A percentile compares a stretch with the other conserved stretches of the same genome.
Evolutionary conservation across 2,888 invertebrate genomes (phyloP).

Genomic region (Cylloceria caligata): DNA sequence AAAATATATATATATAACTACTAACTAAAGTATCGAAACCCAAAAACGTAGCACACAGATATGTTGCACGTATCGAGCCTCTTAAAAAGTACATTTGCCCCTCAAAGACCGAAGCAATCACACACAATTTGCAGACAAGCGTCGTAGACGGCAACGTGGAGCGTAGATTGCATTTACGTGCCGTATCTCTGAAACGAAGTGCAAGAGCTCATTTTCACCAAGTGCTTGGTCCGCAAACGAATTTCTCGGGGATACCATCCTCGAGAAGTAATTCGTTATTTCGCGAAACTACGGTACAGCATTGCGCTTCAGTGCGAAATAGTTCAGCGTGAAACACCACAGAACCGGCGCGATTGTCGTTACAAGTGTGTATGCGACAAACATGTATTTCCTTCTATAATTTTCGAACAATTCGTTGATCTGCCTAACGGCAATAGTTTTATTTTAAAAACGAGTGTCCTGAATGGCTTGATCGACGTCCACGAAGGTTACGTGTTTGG

Average conservation of each 20-base stretch:
- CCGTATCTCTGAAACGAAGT: background rate
- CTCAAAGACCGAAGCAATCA: constrained; percentile 17
- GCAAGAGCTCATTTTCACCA: background rate
- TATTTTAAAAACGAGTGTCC: constrained; percentile 79
- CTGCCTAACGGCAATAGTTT: background rate
- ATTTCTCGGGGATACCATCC: background rate
- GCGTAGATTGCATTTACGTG: constrained; percentile 13
- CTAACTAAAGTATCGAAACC: constrained; percentile 3
- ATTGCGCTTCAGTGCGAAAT: background rate
- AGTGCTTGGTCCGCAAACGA: constrained; percentile 6
- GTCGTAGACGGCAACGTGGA: background rate
- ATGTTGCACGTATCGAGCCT: background rate
- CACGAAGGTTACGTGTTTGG: constrained; percentile 83
- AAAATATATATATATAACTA: constrained; percentile 42
- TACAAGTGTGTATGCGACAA: constrained; percentile 8
- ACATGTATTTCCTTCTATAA: background rate
- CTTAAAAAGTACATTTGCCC: constrained; percentile 18
- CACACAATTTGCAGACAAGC: background rate
- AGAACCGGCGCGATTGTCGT: constrained; percentile 7
- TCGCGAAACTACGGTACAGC: background rate
- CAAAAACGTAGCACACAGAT: background rate
- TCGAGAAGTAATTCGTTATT: background rate
- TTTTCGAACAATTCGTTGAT: background rate
- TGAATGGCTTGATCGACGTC: constrained; percentile 76
- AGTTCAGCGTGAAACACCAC: constrained; percentile 2